Percentiles rank a stretch among this genome's conserved stretches.
Conservation (phyloP, 2,888 invertebrate genomes). For the Paralinhomoeus sp. region DNA sequence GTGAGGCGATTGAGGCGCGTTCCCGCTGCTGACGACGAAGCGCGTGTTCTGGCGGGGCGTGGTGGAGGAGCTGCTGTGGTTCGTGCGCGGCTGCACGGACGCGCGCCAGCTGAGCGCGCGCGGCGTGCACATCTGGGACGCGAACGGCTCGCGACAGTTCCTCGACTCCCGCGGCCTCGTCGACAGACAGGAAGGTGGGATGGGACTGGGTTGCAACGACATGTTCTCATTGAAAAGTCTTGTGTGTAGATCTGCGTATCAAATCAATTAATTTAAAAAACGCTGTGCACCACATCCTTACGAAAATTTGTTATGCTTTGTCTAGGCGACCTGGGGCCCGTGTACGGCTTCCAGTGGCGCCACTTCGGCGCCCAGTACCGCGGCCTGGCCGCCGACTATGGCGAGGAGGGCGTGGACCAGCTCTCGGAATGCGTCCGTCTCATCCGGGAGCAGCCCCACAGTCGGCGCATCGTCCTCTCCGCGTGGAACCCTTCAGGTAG, state of each 20-base stretch:
- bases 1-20: slow-evolving; percentile 30
- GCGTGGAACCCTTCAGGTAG: slow-evolving; percentile 67
- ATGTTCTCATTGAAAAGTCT: no score
- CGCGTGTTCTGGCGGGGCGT: slow-evolving; percentile 72
- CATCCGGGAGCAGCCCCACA: slow-evolving; percentile 52
- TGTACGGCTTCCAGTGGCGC: slow-evolving; percentile 96
- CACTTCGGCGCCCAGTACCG: slow-evolving; percentile 78
- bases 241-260: no score
- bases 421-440: slow-evolving; percentile 49
- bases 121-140: slow-evolving; percentile 80
- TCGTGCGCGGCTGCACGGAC: slow-evolving; percentile 66
- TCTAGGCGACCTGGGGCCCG: slow-evolving; percentile 68
- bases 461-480: slow-evolving; percentile 67
- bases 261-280: not conserved
- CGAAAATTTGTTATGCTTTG: not conserved
- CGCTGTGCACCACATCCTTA: not conserved
- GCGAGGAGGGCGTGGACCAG: slow-evolving; percentile 66
- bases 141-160: slow-evolving; percentile 65
- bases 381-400: slow-evolving; percentile 56
- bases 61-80: slow-evolving; percentile 80
- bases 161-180: slow-evolving; percentile 61
- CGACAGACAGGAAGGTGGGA: slow-evolving; percentile 54
- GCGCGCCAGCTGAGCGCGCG: slow-evolving; percentile 53
- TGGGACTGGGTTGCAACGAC: not conserved
- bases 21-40: slow-evolving; percentile 83